These are phyloP conservation scores for Varroa destructor DNA, from an alignment of 1,140 invertebrate genomes.

Conservation along the genomic window DNA sequence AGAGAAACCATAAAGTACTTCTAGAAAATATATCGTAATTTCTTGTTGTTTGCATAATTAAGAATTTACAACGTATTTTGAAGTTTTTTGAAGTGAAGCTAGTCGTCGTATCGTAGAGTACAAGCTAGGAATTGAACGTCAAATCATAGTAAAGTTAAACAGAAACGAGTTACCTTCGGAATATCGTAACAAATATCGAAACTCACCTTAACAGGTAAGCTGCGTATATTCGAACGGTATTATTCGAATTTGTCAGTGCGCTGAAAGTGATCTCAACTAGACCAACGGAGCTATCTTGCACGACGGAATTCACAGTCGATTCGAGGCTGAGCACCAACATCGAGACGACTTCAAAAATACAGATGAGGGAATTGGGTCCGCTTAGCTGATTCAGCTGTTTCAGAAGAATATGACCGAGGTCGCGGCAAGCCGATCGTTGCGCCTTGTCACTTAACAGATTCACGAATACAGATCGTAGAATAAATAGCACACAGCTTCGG, in stretches of 20 bases:
- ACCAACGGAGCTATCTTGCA: constrained; percentile 22
- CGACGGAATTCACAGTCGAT: constrained; percentile 25
- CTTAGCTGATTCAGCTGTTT: constrained; percentile 80
- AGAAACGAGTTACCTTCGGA: too few species aligned
- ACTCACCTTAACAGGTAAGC: constrained; percentile 15
- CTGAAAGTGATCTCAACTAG: constrained; percentile 26
- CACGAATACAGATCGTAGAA: constrained; percentile 75
- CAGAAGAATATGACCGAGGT: constrained; percentile 75
- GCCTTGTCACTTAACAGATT: constrained; percentile 89
- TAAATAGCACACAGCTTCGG: constrained; percentile 90
- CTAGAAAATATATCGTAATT: too few species aligned
- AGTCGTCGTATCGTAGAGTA: too few species aligned
- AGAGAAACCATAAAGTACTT: too few species aligned
- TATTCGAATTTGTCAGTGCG: constrained; percentile 23
- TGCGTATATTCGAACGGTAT: constrained; percentile 18
- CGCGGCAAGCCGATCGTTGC: constrained; percentile 84
- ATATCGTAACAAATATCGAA: not conserved
- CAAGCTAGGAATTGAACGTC: too few species aligned
- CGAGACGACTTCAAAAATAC: constrained; percentile 29
- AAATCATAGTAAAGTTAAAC: too few species aligned
- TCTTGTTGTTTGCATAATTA: too few species aligned
- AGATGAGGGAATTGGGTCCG: constrained; percentile 31
- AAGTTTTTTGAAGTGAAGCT: too few species aligned
- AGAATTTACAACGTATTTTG: too few species aligned
- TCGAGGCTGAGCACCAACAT: constrained; percentile 21